These are phyloP conservation scores for Dryadula phaetusa DNA, from an alignment of 2,888 invertebrate genomes.

Conservation along the genomic window DNA sequence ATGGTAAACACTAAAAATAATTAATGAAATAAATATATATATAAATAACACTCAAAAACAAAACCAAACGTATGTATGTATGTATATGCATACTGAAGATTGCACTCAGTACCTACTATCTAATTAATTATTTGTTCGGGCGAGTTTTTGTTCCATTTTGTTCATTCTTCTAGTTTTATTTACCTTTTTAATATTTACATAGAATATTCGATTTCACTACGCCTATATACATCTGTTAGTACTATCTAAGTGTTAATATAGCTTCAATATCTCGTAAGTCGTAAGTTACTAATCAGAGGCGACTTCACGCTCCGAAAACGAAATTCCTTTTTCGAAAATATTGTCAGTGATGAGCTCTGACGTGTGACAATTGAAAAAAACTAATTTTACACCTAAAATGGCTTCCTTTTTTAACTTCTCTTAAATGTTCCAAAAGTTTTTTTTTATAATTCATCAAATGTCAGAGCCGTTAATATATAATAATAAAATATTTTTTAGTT, in stretches of 20 bases:
- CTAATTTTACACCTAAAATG: conserved; percentile 16
- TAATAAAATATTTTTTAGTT: conserved; percentile 28
- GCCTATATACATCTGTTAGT: conserved; percentile 77
- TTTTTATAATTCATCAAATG: conserved; percentile 32
- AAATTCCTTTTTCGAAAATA: conserved; percentile 46
- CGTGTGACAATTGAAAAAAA: conserved; percentile 3
- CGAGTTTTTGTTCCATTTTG: conserved; percentile 82
- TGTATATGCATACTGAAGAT: conserved; percentile 70
- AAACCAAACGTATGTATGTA: conserved; percentile 69
- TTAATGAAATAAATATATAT: conserved; percentile 50
- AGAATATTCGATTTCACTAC: conserved; percentile 68
- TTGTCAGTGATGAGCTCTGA: conserved; percentile 17
- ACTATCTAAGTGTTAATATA: conserved; percentile 68
- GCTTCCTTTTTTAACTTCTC: not conserved
- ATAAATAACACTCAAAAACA: conserved; percentile 58
- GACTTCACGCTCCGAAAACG: conserved; percentile 66
- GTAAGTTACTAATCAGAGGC: conserved; percentile 75
- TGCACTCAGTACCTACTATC: conserved; percentile 74
- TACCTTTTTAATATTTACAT: conserved; percentile 72
- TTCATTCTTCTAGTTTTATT: conserved; percentile 71
- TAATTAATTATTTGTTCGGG: conserved; percentile 79
- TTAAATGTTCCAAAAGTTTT: conserved; percentile 9
- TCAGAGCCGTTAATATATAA: conserved; percentile 15
- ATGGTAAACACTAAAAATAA: conserved; percentile 27
- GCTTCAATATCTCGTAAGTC: conserved; percentile 47